Base-by-base conservation (phyloP, 1,140 invertebrate species). In the Leucophenga varia region DNA sequence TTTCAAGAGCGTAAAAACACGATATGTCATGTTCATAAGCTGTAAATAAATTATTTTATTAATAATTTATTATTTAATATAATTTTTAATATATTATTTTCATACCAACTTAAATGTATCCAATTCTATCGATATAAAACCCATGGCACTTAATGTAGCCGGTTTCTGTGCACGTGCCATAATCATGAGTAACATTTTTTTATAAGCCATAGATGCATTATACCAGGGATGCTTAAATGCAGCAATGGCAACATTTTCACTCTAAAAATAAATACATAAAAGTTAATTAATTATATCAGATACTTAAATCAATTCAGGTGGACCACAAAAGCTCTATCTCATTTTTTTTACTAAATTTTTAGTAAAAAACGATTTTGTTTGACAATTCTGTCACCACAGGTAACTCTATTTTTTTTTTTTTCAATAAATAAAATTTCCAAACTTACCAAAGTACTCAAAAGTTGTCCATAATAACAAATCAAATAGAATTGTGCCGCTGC, bases 21-120 rank as follows among this genome's bases (percentile, higher is more conserved):
- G 56, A 36, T 65, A 64, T 13, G 55, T 54, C 3, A 56, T 45
- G 2, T 32, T 57, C 61, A 67, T 65, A 5, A 65, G 32, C 63
- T 67, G 19, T n/a, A 35, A 19, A 1, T 8, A 7, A 25, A 25
- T 17, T 1, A 16, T 3, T 31, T n/a, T 0, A 2, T 34, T 10
- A n/a, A 4, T 34, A 6, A n/a, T 12, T 20, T 12, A n/a, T 12
- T 31, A 14, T n/a, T 0, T 1, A 2, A 2, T 20, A 1, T 4
- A 8, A 19, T 4, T 2, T 10, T 39, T 3, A 3, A 3, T 1
- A 8, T n/a, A 6, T 2, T 16, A 3, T 8, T 2, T 21, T 49
- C 52, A 37, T 39, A 56, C 63, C 54, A 59, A 52, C 18, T 57
- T 59, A 28, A 67, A 67, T 3, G 56, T 59, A n/a, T 49, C 51